Percentiles rank a stretch among this genome's conserved stretches.
These are phyloP conservation scores for Upupa epops DNA, from an alignment of 2,113 vertebrate genomes.

Conservation along the genomic window DNA sequence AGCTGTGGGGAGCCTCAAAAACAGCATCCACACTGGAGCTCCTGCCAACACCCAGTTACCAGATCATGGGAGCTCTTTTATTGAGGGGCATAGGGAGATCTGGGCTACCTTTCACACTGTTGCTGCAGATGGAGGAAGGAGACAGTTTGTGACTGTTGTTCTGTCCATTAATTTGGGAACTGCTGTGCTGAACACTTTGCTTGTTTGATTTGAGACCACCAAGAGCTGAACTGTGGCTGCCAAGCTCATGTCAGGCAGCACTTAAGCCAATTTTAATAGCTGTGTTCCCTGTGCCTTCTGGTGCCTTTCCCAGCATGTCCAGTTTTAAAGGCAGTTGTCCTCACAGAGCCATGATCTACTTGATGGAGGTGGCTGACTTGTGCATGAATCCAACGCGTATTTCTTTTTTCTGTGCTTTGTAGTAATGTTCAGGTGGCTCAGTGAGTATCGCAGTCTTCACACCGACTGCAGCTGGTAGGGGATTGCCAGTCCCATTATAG, in stretches of 20 bases:
- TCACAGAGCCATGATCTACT: neutral
- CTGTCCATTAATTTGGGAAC: conserved; percentile 19
- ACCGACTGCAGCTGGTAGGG: neutral
- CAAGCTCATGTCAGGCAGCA: neutral
- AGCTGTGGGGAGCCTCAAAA: neutral
- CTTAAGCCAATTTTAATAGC: neutral
- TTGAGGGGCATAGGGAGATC: neutral
- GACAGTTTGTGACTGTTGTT: neutral
- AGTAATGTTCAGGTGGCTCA: neutral
- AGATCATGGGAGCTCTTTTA: neutral
- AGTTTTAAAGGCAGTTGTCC: neutral
- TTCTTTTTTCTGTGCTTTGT: neutral
- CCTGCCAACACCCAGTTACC: neutral
- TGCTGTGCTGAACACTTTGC: conserved; percentile 8
- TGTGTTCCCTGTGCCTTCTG: neutral
- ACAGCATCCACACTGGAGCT: neutral
- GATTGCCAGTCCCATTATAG: neutral
- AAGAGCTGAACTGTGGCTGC: conserved; percentile 3
- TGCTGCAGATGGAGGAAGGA: neutral
- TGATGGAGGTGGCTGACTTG: neutral
- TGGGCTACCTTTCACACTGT: neutral
- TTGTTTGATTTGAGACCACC: conserved; percentile 17
- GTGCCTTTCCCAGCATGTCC: neutral
- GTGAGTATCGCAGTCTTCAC: neutral
- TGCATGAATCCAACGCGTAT: neutral